A percentile compares a stretch with the other conserved stretches of the same genome.
phyloP scores from a whole-genome alignment of 35 echinoderm and acorn worm species.

The Lytechinus pictus region DNA sequence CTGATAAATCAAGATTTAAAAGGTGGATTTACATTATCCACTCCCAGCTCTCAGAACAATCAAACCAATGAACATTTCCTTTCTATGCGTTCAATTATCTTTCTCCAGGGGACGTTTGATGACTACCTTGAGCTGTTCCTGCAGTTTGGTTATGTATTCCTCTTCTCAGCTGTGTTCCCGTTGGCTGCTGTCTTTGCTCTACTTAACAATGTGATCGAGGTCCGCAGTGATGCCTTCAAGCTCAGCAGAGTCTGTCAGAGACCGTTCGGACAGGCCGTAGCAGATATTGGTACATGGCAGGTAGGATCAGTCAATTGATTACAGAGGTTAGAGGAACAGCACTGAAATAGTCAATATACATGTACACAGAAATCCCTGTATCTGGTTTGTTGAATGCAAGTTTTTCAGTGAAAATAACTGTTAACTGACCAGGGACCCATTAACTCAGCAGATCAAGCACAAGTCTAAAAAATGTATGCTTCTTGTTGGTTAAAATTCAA shows the following conservation, averaged over 20 bases:
- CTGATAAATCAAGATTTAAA: too few species aligned
- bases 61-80: too few species aligned
- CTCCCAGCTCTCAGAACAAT: too few species aligned
- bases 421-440: too few species aligned
- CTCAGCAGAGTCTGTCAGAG: conserved; percentile 86
- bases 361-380: too few species aligned
- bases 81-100: background rate
- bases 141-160: conserved; percentile 98
- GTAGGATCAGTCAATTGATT: conserved; percentile 27
- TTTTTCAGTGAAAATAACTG: too few species aligned
- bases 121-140: conserved; percentile 98
- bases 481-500: too few species aligned
- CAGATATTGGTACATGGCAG: conserved; percentile 96
- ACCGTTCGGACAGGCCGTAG: conserved; percentile 84
- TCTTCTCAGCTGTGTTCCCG: conserved; percentile 96
- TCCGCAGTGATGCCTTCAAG: conserved; percentile 96
- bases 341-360: background rate
- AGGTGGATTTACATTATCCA: too few species aligned
- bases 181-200: conserved; percentile 89
- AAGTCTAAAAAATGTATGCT: too few species aligned
- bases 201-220: conserved; percentile 95
- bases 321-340: background rate
- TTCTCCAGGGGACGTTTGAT: conserved; percentile 94
- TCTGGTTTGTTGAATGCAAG: too few species aligned
- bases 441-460: too few species aligned